Conservation (phyloP, 64 coral and sea anemone genomes). For the Stichodactyla helianthus region DNA sequence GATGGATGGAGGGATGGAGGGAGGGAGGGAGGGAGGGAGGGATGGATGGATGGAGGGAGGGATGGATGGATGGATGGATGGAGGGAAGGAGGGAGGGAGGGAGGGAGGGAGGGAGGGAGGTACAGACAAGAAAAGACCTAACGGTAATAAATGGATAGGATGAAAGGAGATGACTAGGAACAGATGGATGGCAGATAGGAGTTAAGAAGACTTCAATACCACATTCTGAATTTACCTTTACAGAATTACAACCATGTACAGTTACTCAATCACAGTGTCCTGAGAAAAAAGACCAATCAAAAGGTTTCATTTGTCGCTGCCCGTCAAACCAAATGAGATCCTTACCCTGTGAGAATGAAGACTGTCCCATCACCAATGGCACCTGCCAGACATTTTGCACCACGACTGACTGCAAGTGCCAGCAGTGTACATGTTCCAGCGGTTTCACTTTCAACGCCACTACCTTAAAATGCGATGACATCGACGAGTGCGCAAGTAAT, state of each 20-base stretch:
- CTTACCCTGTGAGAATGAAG: slow-evolving; percentile 7
- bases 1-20: too few species aligned
- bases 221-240: neutral
- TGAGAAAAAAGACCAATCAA: neutral
- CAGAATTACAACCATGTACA: neutral
- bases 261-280: neutral
- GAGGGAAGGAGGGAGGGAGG: too few species aligned
- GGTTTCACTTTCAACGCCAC: slow-evolving; percentile 35
- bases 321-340: neutral
- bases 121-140: too few species aligned
- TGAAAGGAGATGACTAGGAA: neutral
- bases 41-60: neutral
- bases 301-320: neutral
- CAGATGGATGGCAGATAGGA: neutral
- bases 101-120: too few species aligned
- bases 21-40: neutral
- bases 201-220: neutral
- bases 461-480: slow-evolving; percentile 34
- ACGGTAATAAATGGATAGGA: neutral
- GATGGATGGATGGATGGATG: neutral
- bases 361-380: slow-evolving; percentile 32
- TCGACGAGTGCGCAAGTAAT: slow-evolving; percentile 55
- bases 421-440: slow-evolving; percentile 39
- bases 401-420: slow-evolving; percentile 16
- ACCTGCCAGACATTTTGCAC: slow-evolving; percentile 27